Percentiles rank a stretch among this genome's conserved stretches.
Evolutionary conservation across 2,113 vertebrate species (phyloP).

Genomic region (Anseranas semipalmata): DNA sequence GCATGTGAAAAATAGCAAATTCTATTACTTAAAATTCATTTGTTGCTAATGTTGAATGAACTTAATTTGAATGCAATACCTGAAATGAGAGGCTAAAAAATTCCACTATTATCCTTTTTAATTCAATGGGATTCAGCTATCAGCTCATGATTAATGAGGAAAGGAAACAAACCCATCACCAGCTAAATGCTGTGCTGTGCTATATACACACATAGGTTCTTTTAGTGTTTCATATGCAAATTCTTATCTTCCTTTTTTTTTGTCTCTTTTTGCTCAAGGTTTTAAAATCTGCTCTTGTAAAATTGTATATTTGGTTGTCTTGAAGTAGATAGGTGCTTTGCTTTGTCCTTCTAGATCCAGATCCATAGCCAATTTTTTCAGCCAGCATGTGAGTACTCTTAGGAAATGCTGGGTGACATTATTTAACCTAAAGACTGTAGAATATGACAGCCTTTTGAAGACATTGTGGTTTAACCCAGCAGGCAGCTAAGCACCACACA

Average conservation of each 20-base stretch:
- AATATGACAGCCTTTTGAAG: not conserved
- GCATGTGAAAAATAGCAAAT: not conserved
- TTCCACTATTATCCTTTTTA: not conserved
- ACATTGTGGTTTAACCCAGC: too few relatives aligned
- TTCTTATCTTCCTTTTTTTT: not conserved
- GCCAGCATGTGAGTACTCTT: not conserved
- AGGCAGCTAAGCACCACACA: too few relatives aligned
- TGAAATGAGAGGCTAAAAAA: not conserved
- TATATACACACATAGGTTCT: fast-evolving
- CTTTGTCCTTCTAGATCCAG: not conserved
- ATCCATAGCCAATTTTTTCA: not conserved
- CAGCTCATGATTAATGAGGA: not conserved
- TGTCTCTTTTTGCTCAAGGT: not conserved
- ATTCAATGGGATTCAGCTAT: slow-evolving; percentile 3
- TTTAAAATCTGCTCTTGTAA: not conserved
- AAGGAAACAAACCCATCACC: not conserved
- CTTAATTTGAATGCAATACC: not conserved
- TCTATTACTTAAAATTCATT: not conserved
- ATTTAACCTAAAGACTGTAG: not conserved
- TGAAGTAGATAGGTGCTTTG: not conserved
- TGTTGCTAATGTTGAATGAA: not conserved
- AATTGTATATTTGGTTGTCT: not conserved
- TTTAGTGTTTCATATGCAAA: not conserved
- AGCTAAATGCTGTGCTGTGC: not conserved
- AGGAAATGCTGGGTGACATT: not conserved